Evolutionary conservation across 1,140 invertebrate species (phyloP), one percentile per base, ranked within the genome.

Genomic region (Neodiprion fabricii): DNA sequence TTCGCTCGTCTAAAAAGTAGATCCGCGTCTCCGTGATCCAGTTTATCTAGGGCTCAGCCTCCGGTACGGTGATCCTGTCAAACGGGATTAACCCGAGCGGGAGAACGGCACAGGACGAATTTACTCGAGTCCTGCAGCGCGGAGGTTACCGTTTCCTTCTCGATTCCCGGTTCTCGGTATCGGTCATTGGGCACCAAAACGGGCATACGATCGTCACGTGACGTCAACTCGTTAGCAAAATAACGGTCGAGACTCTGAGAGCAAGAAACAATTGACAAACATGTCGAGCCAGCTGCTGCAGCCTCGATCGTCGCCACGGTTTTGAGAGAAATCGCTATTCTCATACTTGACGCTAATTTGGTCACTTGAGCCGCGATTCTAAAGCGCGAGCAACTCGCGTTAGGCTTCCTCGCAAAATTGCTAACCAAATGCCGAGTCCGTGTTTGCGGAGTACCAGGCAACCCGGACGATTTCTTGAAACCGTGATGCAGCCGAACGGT

Each of bases 1-100:
- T 61, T 61, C 53, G 53, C 53, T 61, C 53, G 53, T 61, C 53
- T 61, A 61, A 61, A 61, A 61, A 61, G 53, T 61, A 61, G 53
- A 61, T 61, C 53, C 53, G 11, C n/a, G 7, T 61, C 53, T 14
- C 53, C 11, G n/a, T 61, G 53, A 61, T 61, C 53, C 53, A 61
- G 53, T 61, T 61, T 61, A 61, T 61, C 53, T 61, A 61, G 53
- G 8, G 53, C 53, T 61, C 53, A 61, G 53, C 53, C 53, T 61
- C 53, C 53, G 11, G 53, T 61, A 61, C 53, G 11, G 11, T 12
- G 53, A 61, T 61, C 53, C 53, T 61, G 53, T 61, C n/a, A 61
- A 61, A 61, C 53, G 53, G n/a, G 53, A 12, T 61, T 61, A 61
- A 61, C 53, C 7, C 53, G 53, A 61, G 53, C 53, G 53, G n/a